These are phyloP conservation scores for Peribatodes rhomboidaria DNA, from an alignment of 2,888 invertebrate species.

Conservation along the genomic window DNA sequence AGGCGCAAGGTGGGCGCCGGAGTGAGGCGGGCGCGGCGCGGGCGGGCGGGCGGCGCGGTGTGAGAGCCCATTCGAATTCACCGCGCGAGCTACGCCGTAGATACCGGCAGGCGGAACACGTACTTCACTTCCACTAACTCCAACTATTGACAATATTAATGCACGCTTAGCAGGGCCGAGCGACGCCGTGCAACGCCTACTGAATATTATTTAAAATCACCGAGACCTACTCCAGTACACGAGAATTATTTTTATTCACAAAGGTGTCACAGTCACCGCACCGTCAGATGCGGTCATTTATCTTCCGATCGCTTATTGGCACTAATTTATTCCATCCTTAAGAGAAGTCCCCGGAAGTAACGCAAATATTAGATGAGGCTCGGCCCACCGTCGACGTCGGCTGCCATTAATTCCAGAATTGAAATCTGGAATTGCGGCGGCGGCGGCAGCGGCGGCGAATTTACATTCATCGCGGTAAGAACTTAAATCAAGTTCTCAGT, in stretches of 20 bases:
- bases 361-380: constrained; percentile 84
- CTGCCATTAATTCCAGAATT: constrained; percentile 86
- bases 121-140: constrained; percentile 86
- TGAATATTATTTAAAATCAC: constrained; percentile 64
- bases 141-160: constrained; percentile 87
- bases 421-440: constrained; percentile 85
- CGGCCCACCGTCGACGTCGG: constrained; percentile 73
- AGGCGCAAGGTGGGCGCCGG: constrained; percentile 66
- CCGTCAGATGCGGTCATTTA: constrained; percentile 37
- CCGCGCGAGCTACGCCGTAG: constrained; percentile 83
- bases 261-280: background rate
- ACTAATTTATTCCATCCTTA: constrained; percentile 84
- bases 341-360: constrained; percentile 83
- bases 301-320: constrained; percentile 60
- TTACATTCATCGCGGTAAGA: constrained; percentile 87
- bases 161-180: constrained; percentile 84
- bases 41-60: constrained; percentile 56
- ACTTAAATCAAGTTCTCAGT: constrained; percentile 87
- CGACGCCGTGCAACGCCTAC: constrained; percentile 75
- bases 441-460: constrained; percentile 76
- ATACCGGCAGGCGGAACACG: constrained; percentile 86
- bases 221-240: constrained; percentile 17
- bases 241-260: background rate
- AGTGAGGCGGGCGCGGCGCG: constrained; percentile 48
- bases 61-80: constrained; percentile 83